Evolutionary conservation across 2,113 vertebrate genomes (phyloP), one percentile per base, ranked within the genome.

Genomic region (Corythornis vintsioides): DNA sequence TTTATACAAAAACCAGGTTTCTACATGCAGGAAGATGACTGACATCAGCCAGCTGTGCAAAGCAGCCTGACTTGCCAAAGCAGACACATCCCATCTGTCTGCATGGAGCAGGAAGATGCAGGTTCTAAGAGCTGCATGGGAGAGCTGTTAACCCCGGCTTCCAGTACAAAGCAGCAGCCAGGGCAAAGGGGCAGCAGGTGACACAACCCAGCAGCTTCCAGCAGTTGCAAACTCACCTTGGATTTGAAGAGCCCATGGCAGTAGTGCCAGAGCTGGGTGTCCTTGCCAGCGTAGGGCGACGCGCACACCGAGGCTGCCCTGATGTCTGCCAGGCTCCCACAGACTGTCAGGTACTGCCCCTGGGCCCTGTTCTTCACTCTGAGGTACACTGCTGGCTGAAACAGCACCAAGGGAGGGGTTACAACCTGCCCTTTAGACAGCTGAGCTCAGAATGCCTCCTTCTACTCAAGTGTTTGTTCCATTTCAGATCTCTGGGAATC

Each of bases 261-360:
- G 94, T 98, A 98, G 94, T 97, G 86, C 98, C 98, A 99, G 91
- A 98, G 88, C 96, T 98, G 98, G 9, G 97, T 97, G 26, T 89
- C 69, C 83, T 94, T 96, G 35, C 96, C 93, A 2, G 60, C 94
- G 55, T 90, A 95, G 0, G 98, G 96, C 64, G 96, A 94, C 1
- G 95, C 80, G 4, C 94, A 98, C 80, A 98, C 97, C 5, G 97
- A 98, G 5, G 97, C 86, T 0, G 97, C 97, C 78, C 97, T 96
- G 3, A 95, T 43, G n/a, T 97, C 96, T 4, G 96, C 89, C 1
- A 89, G 66, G 33, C 95, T 95, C 19, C 95, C 97, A 15, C 95
- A 94, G 11, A 97, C 96, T 1, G 97, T 98, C 92, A 99, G 31
- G 25, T 98, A 98, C 9, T 95, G 97, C 5, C 97, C 96, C 22